A percentile compares a stretch with the other conserved stretches of the same genome.
These are phyloP conservation scores for Propithecus coquereli DNA, from an alignment of 2,113 vertebrate species.

Conservation along the genomic window DNA sequence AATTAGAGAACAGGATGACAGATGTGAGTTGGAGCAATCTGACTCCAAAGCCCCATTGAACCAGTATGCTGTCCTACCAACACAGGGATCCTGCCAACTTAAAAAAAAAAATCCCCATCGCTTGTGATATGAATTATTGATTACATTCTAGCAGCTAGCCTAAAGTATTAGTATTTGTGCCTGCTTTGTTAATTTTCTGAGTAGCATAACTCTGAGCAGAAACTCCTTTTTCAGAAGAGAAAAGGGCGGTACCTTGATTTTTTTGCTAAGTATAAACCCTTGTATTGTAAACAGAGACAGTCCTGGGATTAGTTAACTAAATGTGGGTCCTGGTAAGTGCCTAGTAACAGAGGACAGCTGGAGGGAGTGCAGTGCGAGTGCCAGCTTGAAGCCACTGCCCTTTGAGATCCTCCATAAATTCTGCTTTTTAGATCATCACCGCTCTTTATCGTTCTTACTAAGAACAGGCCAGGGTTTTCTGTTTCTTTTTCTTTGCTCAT, in stretches of 20 bases:
- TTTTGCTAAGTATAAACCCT: background rate
- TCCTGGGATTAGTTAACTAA: conserved; percentile 1
- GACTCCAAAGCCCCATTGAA: background rate
- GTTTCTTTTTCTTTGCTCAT: background rate
- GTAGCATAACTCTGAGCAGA: background rate
- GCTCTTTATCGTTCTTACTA: background rate
- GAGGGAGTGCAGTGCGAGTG: background rate
- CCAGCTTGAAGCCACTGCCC: background rate
- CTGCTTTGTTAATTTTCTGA: background rate
- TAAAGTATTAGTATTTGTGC: background rate
- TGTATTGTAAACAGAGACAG: background rate
- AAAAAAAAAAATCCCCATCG: background rate
- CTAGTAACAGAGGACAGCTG: background rate
- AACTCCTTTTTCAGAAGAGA: background rate
- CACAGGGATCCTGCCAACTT: background rate
- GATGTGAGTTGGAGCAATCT: background rate
- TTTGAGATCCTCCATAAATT: background rate
- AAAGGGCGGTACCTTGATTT: background rate
- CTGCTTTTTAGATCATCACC: background rate
- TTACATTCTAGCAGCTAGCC: background rate
- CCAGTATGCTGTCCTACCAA: background rate
- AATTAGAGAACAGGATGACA: background rate
- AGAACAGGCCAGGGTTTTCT: background rate
- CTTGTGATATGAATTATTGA: background rate
- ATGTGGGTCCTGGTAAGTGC: background rate